Evolutionary conservation across 2,797 vertebrate genomes (phyloP).

Genomic region (Myoxocephalus aenaeus): DNA sequence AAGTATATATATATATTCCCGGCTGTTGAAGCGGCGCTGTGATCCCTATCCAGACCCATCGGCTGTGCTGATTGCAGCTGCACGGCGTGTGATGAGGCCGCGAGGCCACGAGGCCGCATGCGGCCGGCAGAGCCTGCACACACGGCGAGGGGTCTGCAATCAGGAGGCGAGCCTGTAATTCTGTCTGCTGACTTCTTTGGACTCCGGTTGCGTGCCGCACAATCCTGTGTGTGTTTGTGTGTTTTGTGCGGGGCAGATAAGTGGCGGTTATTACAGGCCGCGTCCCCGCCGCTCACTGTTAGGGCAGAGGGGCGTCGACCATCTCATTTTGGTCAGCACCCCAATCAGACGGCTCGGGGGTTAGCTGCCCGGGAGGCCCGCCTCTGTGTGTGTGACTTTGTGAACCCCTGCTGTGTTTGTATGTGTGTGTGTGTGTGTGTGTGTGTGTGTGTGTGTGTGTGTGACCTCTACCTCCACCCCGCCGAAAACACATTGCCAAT

Average conservation of each 20-base stretch:
- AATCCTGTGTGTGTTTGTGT: slow-evolving; percentile 35
- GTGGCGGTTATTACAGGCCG: slow-evolving; percentile 60
- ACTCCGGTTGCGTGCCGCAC: slow-evolving; percentile 32
- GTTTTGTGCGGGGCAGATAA: slow-evolving; percentile 40
- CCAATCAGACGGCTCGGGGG: slow-evolving; percentile 68
- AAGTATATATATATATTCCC: slow-evolving; percentile 19
- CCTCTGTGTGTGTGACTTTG: slow-evolving; percentile 1
- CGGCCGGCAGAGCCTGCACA: slow-evolving; percentile 28
- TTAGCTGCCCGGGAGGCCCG: slow-evolving; percentile 11
- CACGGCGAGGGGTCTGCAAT: slow-evolving; percentile 62
- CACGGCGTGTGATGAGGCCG: slow-evolving; percentile 52
- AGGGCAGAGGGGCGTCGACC: slow-evolving; percentile 43
- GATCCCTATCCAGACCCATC: slow-evolving; percentile 45
- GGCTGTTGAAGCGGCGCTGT: slow-evolving; percentile 17
- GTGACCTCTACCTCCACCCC: slow-evolving; percentile 36
- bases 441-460: slow-evolving; percentile 15
- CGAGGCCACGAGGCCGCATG: slow-evolving; percentile 21
- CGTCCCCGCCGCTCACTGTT: slow-evolving; percentile 42
- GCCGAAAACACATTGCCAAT: slow-evolving; percentile 40
- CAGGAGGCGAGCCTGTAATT: slow-evolving; percentile 70
- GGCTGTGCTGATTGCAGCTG: slow-evolving; percentile 63
- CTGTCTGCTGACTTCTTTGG: slow-evolving; percentile 52
- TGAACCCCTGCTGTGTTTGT: neutral
- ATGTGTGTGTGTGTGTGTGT: slow-evolving; percentile 11
- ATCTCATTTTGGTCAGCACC: slow-evolving; percentile 71